Evolutionary conservation across 2,113 vertebrate genomes (phyloP).

Genomic region (Pardalotus punctatus): DNA sequence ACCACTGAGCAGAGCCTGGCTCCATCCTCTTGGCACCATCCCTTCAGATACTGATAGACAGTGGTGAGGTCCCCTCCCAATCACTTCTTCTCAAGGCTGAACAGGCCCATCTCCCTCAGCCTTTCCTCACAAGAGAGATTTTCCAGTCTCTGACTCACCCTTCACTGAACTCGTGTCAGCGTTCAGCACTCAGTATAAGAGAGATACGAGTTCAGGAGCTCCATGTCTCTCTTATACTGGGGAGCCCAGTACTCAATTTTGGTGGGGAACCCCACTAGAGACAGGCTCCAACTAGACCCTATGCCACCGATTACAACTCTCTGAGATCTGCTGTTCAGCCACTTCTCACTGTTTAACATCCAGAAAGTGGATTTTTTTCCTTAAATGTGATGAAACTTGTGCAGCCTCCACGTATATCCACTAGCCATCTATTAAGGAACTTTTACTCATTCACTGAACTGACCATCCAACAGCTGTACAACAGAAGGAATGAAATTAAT

Average conservation of each 20-base stretch:
- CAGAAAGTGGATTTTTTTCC: background rate
- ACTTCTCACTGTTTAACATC: background rate
- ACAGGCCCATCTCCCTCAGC: background rate
- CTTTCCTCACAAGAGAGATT: background rate
- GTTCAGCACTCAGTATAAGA: background rate
- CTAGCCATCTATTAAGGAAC: background rate
- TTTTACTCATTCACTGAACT: background rate
- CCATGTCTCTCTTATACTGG: background rate
- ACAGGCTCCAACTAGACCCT: background rate
- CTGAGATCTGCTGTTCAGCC: background rate
- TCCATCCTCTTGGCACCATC: background rate
- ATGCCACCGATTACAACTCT: no score
- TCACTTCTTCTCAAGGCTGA: accelerated
- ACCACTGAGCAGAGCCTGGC: background rate
- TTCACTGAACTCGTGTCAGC: accelerated
- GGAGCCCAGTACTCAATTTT: background rate
- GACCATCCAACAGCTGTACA: background rate
- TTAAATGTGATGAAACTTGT: background rate
- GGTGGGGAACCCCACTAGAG: background rate
- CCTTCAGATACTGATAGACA: background rate
- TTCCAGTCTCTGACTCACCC: background rate
- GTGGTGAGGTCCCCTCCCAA: background rate
- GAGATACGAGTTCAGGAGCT: no score
- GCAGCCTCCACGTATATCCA: background rate
- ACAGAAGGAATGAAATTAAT: background rate